A percentile compares a stretch with the other conserved stretches of the same genome.
Evolutionary conservation across 2,113 vertebrate species (phyloP).

Genomic region (Trogon melanurus): DNA sequence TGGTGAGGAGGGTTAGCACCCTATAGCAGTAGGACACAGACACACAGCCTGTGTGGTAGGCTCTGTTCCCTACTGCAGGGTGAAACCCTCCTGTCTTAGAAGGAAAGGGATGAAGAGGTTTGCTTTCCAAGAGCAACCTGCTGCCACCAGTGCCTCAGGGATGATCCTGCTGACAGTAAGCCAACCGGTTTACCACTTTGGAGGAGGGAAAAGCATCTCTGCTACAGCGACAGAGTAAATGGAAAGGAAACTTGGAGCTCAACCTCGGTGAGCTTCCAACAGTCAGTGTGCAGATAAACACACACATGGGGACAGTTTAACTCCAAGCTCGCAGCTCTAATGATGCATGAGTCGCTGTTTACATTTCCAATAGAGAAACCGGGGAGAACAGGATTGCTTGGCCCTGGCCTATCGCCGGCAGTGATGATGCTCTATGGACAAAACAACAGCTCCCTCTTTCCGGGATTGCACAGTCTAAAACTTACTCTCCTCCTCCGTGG

Average conservation of each 20-base stretch:
- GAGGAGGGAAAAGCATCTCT: neutral
- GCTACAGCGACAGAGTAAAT: slow-evolving; percentile 5
- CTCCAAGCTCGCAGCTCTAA: slow-evolving; percentile 18
- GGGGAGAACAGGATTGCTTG: neutral
- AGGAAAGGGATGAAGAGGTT: neutral
- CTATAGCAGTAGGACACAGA: neutral
- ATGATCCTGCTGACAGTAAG: neutral
- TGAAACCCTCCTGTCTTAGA: neutral
- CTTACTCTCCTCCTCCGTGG: neutral
- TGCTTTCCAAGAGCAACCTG: neutral
- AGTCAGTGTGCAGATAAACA: slow-evolving; percentile 16
- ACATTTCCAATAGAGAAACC: neutral
- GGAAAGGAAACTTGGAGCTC: slow-evolving; percentile 31
- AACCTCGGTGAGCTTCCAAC: neutral
- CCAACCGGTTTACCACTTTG: neutral
- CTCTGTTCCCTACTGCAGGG: neutral
- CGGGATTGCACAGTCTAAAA: neutral
- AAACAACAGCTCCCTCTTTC: slow-evolving; percentile 11
- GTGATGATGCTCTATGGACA: neutral
- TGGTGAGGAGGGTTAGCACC: rapidly evolving
- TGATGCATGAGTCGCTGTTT: neutral
- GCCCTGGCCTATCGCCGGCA: neutral
- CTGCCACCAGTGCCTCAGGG: neutral
- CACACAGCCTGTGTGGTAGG: rapidly evolving
- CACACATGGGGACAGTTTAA: neutral